Evolutionary conservation across 2,888 invertebrate genomes (phyloP), one percentile per base, ranked within the genome.

Genomic region (Seladonia tumulorum): DNA sequence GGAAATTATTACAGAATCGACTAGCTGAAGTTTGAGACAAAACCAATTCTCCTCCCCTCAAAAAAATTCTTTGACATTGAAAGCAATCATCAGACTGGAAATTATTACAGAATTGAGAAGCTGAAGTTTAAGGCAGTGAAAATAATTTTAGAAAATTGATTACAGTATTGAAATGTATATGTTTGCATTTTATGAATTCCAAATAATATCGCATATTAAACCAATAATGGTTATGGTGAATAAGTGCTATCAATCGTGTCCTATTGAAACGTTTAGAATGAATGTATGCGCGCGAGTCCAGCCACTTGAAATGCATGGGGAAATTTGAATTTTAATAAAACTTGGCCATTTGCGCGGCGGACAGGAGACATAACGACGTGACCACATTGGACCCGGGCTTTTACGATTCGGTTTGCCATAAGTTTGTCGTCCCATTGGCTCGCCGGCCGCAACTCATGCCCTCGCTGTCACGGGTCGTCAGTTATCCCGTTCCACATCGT

Each of bases 241-340:
- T 35, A 5, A 35, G 35, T 35, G 35, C 35, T 35, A 35, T 35
- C 35, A 35, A 35, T 35, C 35, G 35, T 35, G 35, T 47, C 47
- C 5, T 5, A 47, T 47, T 47, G 16, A 16, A 47, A 47, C 47
- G 47, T 47, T 22, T 8, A 53, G 8, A 53, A n/a, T 57, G 10
- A 57, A 57, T 57, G 57, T 57, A 12, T 57, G 10, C 22, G 10
- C 22, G 8, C 57, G 4, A 12, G 22, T 22, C 53, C 22, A 22
- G 57, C 10, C n/a, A 57, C n/a, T n/a, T 57, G n/a, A n/a, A n/a
- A 57, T n/a, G 12, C 57, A 12, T 12, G 57, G n/a, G 12, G n/a
- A 57, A 57, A 57, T 57, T n/a, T 57, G 57, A 57, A 57, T 57
- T 57, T 57, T n/a, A 57, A 57, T 57, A n/a, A 57, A n/a, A 57